Percentiles rank a stretch among this genome's conserved stretches.
These are phyloP conservation scores for Euleptes europaea DNA, from an alignment of 2,113 vertebrate genomes.

Conservation along the genomic window DNA sequence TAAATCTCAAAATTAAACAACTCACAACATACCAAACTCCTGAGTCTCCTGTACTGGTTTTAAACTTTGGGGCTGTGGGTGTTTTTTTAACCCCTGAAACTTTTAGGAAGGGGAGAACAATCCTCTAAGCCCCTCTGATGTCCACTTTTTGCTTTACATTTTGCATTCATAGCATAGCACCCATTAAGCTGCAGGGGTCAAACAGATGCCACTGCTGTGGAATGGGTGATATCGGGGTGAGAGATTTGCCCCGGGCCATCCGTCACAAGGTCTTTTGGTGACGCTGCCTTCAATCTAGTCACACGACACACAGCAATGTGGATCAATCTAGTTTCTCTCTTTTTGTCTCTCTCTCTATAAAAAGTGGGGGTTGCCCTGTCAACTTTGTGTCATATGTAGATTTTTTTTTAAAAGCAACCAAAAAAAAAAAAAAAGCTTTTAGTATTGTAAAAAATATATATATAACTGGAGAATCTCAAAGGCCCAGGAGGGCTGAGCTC, in stretches of 20 bases:
- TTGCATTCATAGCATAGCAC: rapidly evolving
- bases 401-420: neutral
- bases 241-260: neutral
- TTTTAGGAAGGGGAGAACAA: neutral
- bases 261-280: neutral
- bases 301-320: conserved; percentile 39
- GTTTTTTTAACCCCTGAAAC: neutral
- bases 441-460: conserved; percentile 23
- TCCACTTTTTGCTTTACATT: neutral
- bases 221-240: neutral
- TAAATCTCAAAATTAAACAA: neutral
- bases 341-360: conserved; percentile 25
- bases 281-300: neutral
- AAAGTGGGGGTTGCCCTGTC: conserved; percentile 60
- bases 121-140: neutral
- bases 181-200: neutral
- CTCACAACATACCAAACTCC: neutral
- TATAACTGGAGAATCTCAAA: conserved; percentile 55
- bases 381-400: conserved; percentile 44
- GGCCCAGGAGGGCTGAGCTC: conserved; percentile 42
- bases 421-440: conserved; percentile 56
- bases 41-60: conserved; percentile 1
- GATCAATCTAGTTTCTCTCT: conserved; percentile 12
- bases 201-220: neutral
- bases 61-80: neutral